Base-by-base conservation (phyloP, 2,113 vertebrate species). In the Phasianus colchicus region DNA sequence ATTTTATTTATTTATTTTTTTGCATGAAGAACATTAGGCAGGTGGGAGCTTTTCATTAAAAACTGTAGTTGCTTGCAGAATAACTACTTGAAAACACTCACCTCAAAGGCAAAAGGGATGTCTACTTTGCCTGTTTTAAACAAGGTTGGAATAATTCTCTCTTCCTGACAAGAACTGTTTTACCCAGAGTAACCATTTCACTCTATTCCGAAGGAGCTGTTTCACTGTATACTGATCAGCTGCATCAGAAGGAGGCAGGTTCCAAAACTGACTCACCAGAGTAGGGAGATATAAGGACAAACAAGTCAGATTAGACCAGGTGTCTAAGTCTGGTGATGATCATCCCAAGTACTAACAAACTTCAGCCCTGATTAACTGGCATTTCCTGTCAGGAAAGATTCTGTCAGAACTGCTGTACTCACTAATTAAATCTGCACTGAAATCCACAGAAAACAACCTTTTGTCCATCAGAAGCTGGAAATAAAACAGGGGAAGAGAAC, bases 301-400 rank as follows among this genome's bases (percentile, higher is more conserved):
- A 29, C 4, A 80, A 7, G 1, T 65, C 50, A 84, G 13, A 50
- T 63, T 40, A 77, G n/a, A 48, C 6, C 16, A 73, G 12, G 5
- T 7, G 9, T 36, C 38, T 82, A 55, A 86, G 58, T 82, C 19
- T 69, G 16, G 20, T 38, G 22, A 60, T 19, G 19, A 32, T 5
- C 5, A 2, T 43, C 22, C 8, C 11, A 25, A 54, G 43, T 57
- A 14, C 10, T 80, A 38, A 29, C 29, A 85, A 60, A 38, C 8
- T 45, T 78, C n/a, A n/a, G 6, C 1, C 4, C 21, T 0, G 1
- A 52, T 36, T 42, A 76, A 76, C 7, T 61, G 45, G 2, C 11
- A 16, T n/a, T 90, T 73, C 6, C 30, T 63, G 8, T 71, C 54
- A 63, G 63, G 8, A 90, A 61, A 40, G 18, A 22, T 71, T 63